These are phyloP conservation scores for Hyposoter didymator DNA, from an alignment of 2,888 invertebrate species.

Conservation along the genomic window DNA sequence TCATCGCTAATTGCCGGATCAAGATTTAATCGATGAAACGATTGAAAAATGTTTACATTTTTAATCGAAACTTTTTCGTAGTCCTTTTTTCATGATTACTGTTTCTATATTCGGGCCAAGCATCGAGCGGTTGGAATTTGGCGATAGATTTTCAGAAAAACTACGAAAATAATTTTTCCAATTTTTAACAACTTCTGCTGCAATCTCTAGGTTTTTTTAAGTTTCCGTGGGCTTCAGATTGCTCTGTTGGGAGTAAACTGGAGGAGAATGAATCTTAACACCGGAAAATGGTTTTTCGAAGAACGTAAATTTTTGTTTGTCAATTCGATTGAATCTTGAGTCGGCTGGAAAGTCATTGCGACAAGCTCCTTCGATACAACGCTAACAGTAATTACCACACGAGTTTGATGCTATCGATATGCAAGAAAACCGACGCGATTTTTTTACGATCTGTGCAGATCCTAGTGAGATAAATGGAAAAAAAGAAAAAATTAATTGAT, in stretches of 20 bases:
- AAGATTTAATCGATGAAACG: neutral
- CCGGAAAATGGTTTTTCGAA: neutral
- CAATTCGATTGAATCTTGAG: neutral
- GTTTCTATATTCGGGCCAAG: neutral
- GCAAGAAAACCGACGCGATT: slow-evolving; percentile 1
- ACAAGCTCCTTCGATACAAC: neutral
- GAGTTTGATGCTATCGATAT: slow-evolving; percentile 18
- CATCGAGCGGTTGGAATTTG: neutral
- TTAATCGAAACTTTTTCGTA: neutral
- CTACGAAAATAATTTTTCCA: too few relatives aligned
- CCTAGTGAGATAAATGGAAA: slow-evolving; percentile 1
- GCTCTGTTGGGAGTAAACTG: too few relatives aligned
- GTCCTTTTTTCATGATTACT: neutral
- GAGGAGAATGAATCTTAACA: neutral
- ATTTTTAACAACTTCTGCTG: too few relatives aligned
- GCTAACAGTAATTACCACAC: slow-evolving; percentile 1
- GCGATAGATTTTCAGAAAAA: neutral
- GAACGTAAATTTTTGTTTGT: neutral
- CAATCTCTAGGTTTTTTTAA: too few relatives aligned
- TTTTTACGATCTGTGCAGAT: slow-evolving; percentile 15
- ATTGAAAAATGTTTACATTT: neutral
- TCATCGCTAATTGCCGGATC: neutral
- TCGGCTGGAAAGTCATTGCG: neutral
- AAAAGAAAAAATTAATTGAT: neutral
- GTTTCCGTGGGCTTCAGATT: too few relatives aligned